These are phyloP conservation scores for Tetramorium alpestre DNA, from an alignment of 1,140 invertebrate species.

Conservation along the genomic window DNA sequence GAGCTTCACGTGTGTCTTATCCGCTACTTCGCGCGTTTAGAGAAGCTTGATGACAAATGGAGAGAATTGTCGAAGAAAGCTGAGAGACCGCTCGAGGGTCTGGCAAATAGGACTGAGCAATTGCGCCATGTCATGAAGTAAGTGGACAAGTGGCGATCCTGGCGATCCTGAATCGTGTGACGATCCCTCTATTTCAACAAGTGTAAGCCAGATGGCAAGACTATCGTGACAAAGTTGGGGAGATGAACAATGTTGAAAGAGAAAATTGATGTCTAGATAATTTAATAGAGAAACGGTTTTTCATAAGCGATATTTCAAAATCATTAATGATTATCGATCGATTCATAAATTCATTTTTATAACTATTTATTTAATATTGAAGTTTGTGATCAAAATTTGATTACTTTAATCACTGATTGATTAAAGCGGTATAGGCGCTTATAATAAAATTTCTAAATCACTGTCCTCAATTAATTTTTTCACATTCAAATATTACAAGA, in stretches of 20 bases:
- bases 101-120: constrained; percentile 78
- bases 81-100: constrained; percentile 58
- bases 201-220: constrained; percentile 14
- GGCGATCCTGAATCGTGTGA: constrained; percentile 10
- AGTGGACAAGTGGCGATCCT: constrained; percentile 33
- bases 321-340: not conserved
- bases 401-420: too few relatives aligned
- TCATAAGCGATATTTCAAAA: not conserved
- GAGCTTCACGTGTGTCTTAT: constrained; percentile 34
- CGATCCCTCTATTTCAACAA: not conserved
- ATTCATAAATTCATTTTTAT: not conserved
- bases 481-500: too few relatives aligned
- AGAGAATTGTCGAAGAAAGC: constrained; percentile 64
- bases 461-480: too few relatives aligned
- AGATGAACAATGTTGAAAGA: not conserved
- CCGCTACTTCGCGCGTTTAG: constrained; percentile 75
- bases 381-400: too few relatives aligned
- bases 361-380: too few relatives aligned
- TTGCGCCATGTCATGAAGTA: constrained; percentile 76
- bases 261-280: not conserved
- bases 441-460: too few relatives aligned
- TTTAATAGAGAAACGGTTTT: not conserved
- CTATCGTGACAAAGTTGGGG: not conserved
- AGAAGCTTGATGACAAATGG: constrained; percentile 73
- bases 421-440: too few relatives aligned